Conservation (phyloP, 1,140 invertebrate species). For the Oryctes rhinoceros region DNA sequence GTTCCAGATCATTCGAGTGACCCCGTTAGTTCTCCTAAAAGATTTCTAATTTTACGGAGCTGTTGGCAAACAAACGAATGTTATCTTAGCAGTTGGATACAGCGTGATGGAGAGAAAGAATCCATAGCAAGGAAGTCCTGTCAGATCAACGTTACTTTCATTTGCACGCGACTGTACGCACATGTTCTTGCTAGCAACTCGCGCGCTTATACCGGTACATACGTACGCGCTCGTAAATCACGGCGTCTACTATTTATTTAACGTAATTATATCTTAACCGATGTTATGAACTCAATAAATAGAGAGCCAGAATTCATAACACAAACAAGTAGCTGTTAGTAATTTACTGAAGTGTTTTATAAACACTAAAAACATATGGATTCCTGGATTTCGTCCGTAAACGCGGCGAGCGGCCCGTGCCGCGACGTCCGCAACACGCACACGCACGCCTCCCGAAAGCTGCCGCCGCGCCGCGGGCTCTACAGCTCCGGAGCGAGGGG, state of each 20-base stretch:
- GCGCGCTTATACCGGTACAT: not conserved
- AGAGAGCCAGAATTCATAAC: constrained; percentile 57
- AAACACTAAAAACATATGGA: constrained; percentile 59
- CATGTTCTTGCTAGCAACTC: not conserved
- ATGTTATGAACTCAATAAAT: constrained; percentile 58
- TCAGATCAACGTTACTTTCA: not conserved
- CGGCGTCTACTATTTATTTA: constrained; percentile 55
- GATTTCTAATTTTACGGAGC: too few species aligned
- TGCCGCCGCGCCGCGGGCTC: too few species aligned
- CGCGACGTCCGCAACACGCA: too few species aligned
- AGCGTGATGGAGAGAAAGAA: too few species aligned
- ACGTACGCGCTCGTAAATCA: constrained; percentile 36
- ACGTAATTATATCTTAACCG: constrained; percentile 57
- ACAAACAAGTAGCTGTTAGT: constrained; percentile 56
- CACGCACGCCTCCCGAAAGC: too few species aligned
- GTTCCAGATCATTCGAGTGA: too few species aligned
- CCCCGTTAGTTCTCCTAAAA: too few species aligned
- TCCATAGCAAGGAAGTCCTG: not conserved
- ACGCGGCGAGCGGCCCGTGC: not conserved
- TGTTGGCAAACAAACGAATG: too few species aligned
- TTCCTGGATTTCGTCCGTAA: constrained; percentile 57
- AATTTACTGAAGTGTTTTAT: constrained; percentile 58
- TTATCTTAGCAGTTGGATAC: too few species aligned
- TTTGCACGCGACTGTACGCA: not conserved
- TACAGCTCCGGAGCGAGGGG: too few species aligned